phyloP scores from a whole-genome alignment of 2,888 invertebrate genomes.

The Monoplex corrugatus region DNA sequence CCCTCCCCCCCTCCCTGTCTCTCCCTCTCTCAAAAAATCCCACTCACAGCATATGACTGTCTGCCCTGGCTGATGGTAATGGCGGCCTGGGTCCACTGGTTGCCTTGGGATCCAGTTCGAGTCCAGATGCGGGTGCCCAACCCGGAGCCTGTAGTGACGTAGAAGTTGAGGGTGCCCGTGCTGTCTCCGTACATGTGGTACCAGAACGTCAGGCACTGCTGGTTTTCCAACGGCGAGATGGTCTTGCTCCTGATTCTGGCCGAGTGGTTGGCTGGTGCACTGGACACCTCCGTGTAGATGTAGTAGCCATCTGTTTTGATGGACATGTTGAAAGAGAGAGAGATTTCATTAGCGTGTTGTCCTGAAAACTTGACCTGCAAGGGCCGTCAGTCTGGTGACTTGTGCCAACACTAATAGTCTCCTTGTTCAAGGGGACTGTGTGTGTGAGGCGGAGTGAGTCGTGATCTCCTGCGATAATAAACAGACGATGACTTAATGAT shows the following conservation, averaged over 20 bases:
- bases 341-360: no score
- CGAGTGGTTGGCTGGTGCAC: conserved; percentile 84
- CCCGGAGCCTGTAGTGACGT: conserved; percentile 60
- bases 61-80: conserved; percentile 60
- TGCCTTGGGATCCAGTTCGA: conserved; percentile 68
- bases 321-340: not conserved
- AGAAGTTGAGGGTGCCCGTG: conserved; percentile 70
- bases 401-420: no score
- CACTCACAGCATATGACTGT: conserved; percentile 49
- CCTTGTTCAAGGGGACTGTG: no score
- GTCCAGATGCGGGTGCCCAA: conserved; percentile 69
- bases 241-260: conserved; percentile 79
- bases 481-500: no score
- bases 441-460: no score
- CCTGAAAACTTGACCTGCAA: no score
- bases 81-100: conserved; percentile 71
- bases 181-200: conserved; percentile 78
- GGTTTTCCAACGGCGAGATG: conserved; percentile 52
- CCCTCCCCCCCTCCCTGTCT: not conserved
- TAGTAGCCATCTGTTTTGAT: conserved; percentile 66
- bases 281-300: conserved; percentile 80
- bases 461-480: no score
- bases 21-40: not conserved
- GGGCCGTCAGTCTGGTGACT: no score
- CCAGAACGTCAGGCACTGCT: conserved; percentile 75